Base-by-base conservation (phyloP, 2,888 invertebrate genomes). In the Elegia similella region DNA sequence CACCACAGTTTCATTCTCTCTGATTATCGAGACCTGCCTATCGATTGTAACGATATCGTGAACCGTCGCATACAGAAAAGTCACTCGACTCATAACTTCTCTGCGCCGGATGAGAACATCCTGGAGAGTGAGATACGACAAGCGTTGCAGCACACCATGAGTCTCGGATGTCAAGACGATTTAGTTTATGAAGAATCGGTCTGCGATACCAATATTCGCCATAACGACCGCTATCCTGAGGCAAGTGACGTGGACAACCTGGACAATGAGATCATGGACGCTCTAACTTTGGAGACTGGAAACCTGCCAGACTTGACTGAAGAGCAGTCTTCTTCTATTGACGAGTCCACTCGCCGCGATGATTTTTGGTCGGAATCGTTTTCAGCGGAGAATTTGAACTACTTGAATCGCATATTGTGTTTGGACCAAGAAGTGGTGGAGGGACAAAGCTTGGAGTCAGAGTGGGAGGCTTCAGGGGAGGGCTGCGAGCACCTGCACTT, bases 181-280 rank as follows among this genome's bases (percentile, higher is more conserved):
- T 54, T 54, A 1, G 59, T 55, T 0, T 58, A 69, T 1, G 65
- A 69, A 3, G 72, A 75, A 13, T 72, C 71, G 6, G 75, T 75
- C 46, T 86, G 78, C 60, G 89, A 89, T 52, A 89, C 89, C 0
- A 89, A 89, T 59, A 88, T 88, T n/a, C 82, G 79, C 0, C 88
- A 88, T 62, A 89, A 89, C 62, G 87, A 89, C 57, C 78, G 82
- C 1, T 89, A 88, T 57, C 89, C 89, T 0, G 89, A 89, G 55
- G 87, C 85, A 1, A 82, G 71, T 32, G 87, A 88, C 53, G 86
- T 83, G 0, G 89, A 88, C 23, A 82, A 82, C 52, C 68, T 88
- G 7, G 88, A 88, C 53, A 82, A 80, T 46, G 86, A 87, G 58
- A 82, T 88, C 6, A 79, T 88, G 76, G 84, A 86, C 17, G 88